Evolutionary conservation across 2,797 vertebrate genomes (phyloP).

Genomic region (Rhynchonycteris naso): DNA sequence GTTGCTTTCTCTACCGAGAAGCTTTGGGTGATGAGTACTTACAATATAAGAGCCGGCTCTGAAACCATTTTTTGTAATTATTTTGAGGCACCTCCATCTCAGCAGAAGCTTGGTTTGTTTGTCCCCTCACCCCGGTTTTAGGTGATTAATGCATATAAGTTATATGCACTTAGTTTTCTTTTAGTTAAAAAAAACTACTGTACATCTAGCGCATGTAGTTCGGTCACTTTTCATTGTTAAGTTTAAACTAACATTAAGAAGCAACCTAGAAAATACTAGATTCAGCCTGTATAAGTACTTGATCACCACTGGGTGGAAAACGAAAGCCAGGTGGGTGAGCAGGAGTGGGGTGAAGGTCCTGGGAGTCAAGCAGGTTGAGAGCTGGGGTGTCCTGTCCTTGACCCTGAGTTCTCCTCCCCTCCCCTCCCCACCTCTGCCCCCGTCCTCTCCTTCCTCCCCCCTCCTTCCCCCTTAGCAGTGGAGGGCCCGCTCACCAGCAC

Average conservation of each 20-base stretch:
- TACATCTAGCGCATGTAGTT: neutral
- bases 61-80: neutral
- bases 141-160: neutral
- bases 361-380: neutral
- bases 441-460: neutral
- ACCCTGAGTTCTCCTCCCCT: neutral
- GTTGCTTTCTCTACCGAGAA: neutral
- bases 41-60: neutral
- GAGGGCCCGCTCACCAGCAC: neutral
- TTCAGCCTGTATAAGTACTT: neutral
- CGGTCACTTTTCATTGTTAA: neutral
- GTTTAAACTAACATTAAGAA: neutral
- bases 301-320: neutral
- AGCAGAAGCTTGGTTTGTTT: neutral
- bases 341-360: neutral
- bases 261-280: neutral
- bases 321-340: neutral
- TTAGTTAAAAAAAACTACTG: neutral
- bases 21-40: neutral
- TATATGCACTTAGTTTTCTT: neutral
- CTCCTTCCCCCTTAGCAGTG: neutral
- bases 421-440: neutral
- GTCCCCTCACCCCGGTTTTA: neutral
- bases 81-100: neutral
- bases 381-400: neutral